Evolutionary conservation across 2,797 vertebrate genomes (phyloP).

Genomic region (Bovichtus variegatus): DNA sequence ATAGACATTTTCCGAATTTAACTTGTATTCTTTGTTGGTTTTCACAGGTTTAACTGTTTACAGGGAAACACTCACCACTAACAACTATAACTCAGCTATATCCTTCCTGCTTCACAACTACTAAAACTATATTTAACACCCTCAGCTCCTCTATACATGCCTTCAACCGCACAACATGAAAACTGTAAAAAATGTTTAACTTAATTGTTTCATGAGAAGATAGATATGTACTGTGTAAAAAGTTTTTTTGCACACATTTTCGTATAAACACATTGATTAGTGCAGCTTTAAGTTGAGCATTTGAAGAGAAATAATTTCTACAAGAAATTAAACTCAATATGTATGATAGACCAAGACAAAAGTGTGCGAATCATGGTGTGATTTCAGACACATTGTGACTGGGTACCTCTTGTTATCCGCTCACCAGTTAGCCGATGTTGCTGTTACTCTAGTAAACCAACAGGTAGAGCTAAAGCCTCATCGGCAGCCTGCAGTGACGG

Average conservation of each 20-base stretch:
- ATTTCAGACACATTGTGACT: neutral
- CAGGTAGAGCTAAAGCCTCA: constrained; percentile 37
- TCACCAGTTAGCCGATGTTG: rapidly evolving
- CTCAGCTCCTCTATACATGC: neutral
- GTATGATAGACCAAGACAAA: neutral
- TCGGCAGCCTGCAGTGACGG: neutral
- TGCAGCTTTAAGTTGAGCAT: neutral
- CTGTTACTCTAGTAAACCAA: neutral
- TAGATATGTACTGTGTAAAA: neutral
- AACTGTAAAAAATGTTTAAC: neutral
- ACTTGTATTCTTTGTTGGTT: neutral
- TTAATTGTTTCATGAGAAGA: neutral
- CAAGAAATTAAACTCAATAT: neutral
- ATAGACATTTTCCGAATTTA: neutral
- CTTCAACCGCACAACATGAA: rapidly evolving
- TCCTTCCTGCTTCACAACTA: constrained; percentile 1
- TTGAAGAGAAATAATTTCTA: neutral
- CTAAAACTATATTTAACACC: neutral
- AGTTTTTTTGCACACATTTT: no score
- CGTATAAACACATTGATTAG: neutral
- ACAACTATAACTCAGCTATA: no score
- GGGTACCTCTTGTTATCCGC: neutral
- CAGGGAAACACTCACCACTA: neutral
- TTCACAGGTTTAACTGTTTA: neutral
- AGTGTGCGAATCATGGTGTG: no score